These are phyloP conservation scores for Hypena proboscidalis DNA, from an alignment of 2,888 invertebrate species.

Conservation along the genomic window DNA sequence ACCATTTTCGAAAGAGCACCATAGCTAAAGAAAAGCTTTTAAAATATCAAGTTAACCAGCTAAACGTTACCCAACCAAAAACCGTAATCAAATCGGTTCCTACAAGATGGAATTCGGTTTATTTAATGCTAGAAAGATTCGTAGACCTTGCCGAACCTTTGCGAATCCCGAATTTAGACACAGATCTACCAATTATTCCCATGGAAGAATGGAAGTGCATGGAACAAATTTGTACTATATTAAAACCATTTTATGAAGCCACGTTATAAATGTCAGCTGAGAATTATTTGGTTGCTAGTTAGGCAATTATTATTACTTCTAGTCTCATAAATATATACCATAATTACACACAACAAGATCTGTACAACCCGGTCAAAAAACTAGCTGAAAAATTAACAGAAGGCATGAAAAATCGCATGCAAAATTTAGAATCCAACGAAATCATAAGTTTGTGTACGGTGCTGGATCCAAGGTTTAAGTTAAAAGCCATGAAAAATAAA, in stretches of 20 bases:
- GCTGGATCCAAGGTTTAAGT: conserved; percentile 18
- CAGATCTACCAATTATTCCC: conserved; percentile 16
- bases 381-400: conserved; percentile 9
- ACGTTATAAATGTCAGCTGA: conserved; percentile 20
- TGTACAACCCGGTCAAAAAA: conserved; percentile 1
- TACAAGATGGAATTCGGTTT: conserved; percentile 21
- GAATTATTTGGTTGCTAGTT: conserved; percentile 21
- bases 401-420: conserved; percentile 4
- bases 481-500: neutral
- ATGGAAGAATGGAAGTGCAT: conserved; percentile 21
- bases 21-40: conserved; percentile 6
- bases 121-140: conserved; percentile 23
- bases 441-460: conserved; percentile 11
- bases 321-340: neutral
- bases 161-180: conserved; percentile 3
- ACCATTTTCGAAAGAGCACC: conserved; percentile 2
- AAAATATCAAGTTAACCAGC: conserved; percentile 6
- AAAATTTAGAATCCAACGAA: conserved; percentile 11
- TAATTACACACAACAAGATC: neutral
- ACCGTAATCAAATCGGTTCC: conserved; percentile 9
- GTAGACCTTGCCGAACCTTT: conserved; percentile 14
- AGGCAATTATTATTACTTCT: conserved; percentile 1
- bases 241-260: conserved; percentile 23
- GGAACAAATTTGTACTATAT: conserved; percentile 15
- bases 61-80: conserved; percentile 1